Evolutionary conservation across 2,888 invertebrate species (phyloP), one percentile per base, ranked within the genome.

Genomic region (Chrysolina haemoptera): DNA sequence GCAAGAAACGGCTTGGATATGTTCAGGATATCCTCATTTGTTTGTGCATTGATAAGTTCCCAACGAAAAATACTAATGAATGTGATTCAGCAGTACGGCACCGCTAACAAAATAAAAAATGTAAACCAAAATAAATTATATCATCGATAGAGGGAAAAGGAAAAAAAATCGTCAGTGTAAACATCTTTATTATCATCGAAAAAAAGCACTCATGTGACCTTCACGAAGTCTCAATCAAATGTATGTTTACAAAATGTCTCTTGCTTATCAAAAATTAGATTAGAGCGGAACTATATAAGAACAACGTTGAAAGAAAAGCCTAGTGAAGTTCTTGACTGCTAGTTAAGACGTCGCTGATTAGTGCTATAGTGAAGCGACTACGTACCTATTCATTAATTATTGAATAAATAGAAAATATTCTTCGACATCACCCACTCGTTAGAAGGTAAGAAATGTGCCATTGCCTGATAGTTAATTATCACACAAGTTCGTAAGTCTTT

Each of bases 231-330:
- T 59, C 22, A 27, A 16, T 50, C 9, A 50, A 35, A 59, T 59
- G 22, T 5, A n/a, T 59, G 59, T 59, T 59, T 35, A 59, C 35
- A 59, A n/a, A 27, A 4, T 59, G 59, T 59, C 27, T 59, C 59
- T 35, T n/a, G 35, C 59, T 59, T 59, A 59, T 59, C 59, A 35
- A 10, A 27, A 59, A 59, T 14, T 35, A 59, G 59, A 59, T 59
- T n/a, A 27, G n/a, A 35, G 35, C 59, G 16, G 35, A 27, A 14
- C 59, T 59, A 59, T 59, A 55, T 55, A 53, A 16, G 22, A 59
- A 59, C 27, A 59, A 35, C 59, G 35, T 27, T 59, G 2, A 10
- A 59, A 55, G 22, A 22, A 11, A 55, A 20, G 22, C 55, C 22
- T 18, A 55, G n/a, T 5, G 35, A 27, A 27, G 14, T 59, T 59